phyloP scores from a whole-genome alignment of 1,140 invertebrate genomes.

The Bombus superbus region DNA sequence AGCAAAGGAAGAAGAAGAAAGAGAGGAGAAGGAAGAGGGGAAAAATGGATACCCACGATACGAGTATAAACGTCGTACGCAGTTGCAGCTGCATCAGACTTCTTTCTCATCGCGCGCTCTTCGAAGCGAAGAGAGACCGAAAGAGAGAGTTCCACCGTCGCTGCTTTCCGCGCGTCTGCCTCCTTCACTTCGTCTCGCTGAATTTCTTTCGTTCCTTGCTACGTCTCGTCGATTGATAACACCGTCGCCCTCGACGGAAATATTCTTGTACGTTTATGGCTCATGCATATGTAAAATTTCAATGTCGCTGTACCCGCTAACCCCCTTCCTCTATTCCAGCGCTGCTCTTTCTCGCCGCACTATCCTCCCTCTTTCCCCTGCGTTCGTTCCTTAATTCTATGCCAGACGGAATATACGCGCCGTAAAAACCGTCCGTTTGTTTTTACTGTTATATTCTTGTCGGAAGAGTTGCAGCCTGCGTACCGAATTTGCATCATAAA shows the following conservation, averaged over 20 bases:
- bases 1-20: not conserved
- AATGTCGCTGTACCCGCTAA: not conserved
- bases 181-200: constrained; percentile 21
- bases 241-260: constrained; percentile 29
- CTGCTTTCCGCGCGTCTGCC: constrained; percentile 15
- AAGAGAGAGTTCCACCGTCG: not conserved
- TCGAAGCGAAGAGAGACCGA: not conserved
- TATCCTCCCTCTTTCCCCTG: not conserved
- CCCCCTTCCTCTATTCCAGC: not conserved
- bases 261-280: constrained; percentile 42
- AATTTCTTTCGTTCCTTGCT: constrained; percentile 46
- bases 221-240: constrained; percentile 61
- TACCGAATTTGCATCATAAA: constrained; percentile 36
- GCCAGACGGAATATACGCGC: not conserved
- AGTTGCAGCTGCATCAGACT: constrained; percentile 66
- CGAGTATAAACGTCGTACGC: constrained; percentile 59
- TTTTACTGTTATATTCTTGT: constrained; percentile 19
- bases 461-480: constrained; percentile 7
- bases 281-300: constrained; percentile 56
- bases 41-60: constrained; percentile 53
- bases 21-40: not conserved
- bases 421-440: constrained; percentile 36
- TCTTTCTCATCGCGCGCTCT: constrained; percentile 45
- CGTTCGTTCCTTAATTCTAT: not conserved
- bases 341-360: not conserved